A percentile compares a stretch with the other conserved stretches of the same genome.
Evolutionary conservation across 2,113 vertebrate species (phyloP).

Genomic region (Gorsachius goisagi): DNA sequence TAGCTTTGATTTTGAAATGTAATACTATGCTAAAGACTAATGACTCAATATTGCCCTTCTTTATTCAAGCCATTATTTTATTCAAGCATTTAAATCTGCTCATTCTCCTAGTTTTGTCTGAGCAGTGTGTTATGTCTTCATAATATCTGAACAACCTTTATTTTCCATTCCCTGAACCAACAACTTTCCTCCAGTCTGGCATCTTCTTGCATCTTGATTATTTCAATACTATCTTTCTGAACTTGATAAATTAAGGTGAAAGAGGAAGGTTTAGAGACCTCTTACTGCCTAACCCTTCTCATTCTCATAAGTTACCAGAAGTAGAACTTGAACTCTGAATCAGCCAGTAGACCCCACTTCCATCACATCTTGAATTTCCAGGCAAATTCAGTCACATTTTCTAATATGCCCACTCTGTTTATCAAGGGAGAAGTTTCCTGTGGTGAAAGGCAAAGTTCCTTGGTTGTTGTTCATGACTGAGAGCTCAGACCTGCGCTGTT

Average conservation of each 20-base stretch:
- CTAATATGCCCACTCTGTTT: background rate
- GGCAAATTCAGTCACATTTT: background rate
- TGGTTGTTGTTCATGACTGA: background rate
- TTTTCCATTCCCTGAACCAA: background rate
- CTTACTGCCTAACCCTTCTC: background rate
- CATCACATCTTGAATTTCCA: background rate
- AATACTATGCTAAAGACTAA: background rate
- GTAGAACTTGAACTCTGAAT: background rate
- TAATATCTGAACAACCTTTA: background rate
- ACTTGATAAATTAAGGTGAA: background rate
- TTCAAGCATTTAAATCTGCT: background rate
- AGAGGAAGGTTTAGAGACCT: background rate
- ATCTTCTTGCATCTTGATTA: background rate
- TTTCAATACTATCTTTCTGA: background rate
- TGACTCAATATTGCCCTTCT: background rate
- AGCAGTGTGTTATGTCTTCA: background rate
- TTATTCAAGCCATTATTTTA: background rate
- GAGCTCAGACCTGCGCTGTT: background rate
- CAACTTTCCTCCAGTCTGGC: background rate
- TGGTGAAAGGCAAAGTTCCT: background rate
- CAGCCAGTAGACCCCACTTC: background rate
- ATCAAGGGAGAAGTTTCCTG: background rate
- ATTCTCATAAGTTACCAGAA: background rate
- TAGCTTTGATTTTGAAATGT: background rate
- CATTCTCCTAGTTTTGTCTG: background rate